phyloP scores from a whole-genome alignment of 2,888 invertebrate genomes.

The Choreutis nemorana region DNA sequence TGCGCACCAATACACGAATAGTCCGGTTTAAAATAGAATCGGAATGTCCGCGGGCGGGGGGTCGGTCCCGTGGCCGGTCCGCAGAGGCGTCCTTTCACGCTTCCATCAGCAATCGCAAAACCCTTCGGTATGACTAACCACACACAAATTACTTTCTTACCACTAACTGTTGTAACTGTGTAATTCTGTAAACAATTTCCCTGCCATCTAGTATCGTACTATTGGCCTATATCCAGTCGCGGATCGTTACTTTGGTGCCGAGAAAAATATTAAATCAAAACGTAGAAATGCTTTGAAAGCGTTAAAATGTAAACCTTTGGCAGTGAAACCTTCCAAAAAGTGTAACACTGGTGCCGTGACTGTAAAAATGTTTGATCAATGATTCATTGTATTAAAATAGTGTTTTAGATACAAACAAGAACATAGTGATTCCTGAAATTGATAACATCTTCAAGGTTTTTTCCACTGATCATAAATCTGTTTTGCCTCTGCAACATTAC shows the following conservation, averaged over 20 bases:
- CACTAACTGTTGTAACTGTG: no score
- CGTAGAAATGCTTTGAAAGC: no score
- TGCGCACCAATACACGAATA: constrained; percentile 62
- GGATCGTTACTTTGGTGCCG: no score
- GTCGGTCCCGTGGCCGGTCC: constrained; percentile 79
- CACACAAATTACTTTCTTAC: no score
- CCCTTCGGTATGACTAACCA: constrained; percentile 61
- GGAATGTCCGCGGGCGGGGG: constrained; percentile 64
- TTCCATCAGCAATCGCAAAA: constrained; percentile 42
- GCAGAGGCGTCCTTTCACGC: constrained; percentile 65
- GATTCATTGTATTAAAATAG: constrained; percentile 32
- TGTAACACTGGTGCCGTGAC: constrained; percentile 53
- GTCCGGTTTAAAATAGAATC: constrained; percentile 56
- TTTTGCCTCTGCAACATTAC: no score
- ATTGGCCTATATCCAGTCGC: constrained; percentile 65
- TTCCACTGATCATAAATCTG: no score
- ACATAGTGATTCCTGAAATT: constrained; percentile 23
- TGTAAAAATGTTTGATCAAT: constrained; percentile 46
- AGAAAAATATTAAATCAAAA: no score
- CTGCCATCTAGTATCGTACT: constrained; percentile 42
- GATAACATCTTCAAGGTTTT: no score
- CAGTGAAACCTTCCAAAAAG: no score
- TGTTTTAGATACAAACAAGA: constrained; percentile 17
- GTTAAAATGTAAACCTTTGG: no score
- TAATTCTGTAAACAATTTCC: no score